Percentiles rank a stretch among this genome's conserved stretches.
These are phyloP conservation scores for Onychomys leucogaster DNA, from an alignment of 2,797 vertebrate genomes.

Conservation along the genomic window DNA sequence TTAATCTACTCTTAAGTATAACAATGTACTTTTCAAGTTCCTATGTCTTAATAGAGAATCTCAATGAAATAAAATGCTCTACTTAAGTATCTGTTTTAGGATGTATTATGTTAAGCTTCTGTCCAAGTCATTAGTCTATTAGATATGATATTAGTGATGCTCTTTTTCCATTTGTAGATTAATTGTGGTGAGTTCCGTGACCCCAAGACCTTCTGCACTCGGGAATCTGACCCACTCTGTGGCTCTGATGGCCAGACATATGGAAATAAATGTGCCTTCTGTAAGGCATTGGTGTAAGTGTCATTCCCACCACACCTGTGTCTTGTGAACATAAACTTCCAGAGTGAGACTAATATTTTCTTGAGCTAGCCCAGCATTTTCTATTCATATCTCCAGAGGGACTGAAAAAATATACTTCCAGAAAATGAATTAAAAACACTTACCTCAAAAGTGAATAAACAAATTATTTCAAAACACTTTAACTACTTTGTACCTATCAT, in stretches of 20 bases:
- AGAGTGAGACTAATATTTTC: background rate
- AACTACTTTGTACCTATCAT: background rate
- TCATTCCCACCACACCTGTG: background rate
- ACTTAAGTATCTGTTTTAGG: constrained; percentile 6
- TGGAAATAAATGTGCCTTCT: constrained; percentile 87
- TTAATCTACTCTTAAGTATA: background rate
- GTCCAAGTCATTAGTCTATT: background rate
- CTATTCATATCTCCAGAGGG: fast-evolving
- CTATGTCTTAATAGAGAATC: background rate
- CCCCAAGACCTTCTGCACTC: constrained; percentile 83
- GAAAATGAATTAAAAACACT: background rate
- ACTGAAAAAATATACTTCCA: background rate
- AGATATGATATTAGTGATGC: background rate
- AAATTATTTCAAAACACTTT: constrained; percentile 14
- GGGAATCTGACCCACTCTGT: constrained; percentile 87
- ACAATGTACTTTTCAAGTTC: background rate
- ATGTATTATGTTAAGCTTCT: constrained; percentile 17
- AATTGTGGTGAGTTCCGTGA: constrained; percentile 84
- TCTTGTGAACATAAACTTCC: background rate
- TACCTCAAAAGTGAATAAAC: background rate
- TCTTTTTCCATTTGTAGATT: constrained; percentile 78
- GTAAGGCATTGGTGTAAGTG: constrained; percentile 88
- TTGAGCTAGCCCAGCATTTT: background rate
- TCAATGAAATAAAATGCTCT: background rate
- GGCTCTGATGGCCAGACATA: constrained; percentile 88